phyloP scores from a whole-genome alignment of 2,797 vertebrate genomes.

The Danio choprae region DNA sequence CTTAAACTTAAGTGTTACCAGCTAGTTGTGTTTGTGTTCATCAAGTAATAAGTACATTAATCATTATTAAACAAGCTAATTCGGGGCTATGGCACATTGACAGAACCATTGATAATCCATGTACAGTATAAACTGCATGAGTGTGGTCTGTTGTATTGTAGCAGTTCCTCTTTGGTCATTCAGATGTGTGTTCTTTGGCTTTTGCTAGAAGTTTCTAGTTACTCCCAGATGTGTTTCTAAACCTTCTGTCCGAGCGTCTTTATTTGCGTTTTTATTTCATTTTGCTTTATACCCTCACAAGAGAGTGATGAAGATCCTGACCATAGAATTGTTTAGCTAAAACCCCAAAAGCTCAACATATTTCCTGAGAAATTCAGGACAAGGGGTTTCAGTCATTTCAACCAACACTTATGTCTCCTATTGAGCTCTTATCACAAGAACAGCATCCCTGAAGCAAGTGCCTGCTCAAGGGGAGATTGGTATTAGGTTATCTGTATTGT shows the following conservation, averaged over 20 bases:
- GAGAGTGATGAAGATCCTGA: background rate
- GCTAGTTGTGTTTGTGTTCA: too few species aligned
- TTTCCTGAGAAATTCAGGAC: slow-evolving; percentile 4
- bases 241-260: slow-evolving; percentile 12
- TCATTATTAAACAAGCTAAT: background rate
- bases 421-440: slow-evolving; percentile 10
- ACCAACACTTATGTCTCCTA: background rate
- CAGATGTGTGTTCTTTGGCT: slow-evolving; percentile 24
- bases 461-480: background rate
- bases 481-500: slow-evolving; percentile 4
- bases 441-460: background rate
- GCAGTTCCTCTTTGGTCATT: slow-evolving; percentile 2
- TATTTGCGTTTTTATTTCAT: background rate
- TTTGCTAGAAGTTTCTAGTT: background rate
- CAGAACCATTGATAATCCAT: background rate
- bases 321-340: slow-evolving; percentile 11
- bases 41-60: too few species aligned
- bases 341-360: background rate
- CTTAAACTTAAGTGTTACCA: too few species aligned
- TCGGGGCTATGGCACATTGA: background rate
- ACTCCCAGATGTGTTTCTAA: slow-evolving; percentile 20
- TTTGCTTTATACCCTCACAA: background rate
- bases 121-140: background rate
- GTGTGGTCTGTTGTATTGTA: background rate
- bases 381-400: background rate